Percentiles rank a stretch among this genome's conserved stretches.
Conservation (phyloP, 2,113 vertebrate species). For the Morone chrysops region DNA sequence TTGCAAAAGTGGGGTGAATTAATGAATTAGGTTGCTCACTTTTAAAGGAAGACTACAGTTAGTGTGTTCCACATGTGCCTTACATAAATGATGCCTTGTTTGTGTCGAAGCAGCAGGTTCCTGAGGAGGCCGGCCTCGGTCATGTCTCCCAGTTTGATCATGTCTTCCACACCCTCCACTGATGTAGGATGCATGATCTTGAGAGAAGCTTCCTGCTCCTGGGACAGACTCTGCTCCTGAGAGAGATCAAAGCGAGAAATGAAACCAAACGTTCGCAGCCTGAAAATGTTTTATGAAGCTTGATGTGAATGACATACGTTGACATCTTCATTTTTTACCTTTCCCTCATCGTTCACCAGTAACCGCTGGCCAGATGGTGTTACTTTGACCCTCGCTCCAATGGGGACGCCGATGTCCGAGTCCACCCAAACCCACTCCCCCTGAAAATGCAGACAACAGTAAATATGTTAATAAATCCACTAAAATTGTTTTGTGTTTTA, state of each 20-base stretch:
- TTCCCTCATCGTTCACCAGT: slow-evolving; percentile 92
- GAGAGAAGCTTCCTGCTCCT: slow-evolving; percentile 80
- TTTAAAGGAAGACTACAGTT: background rate
- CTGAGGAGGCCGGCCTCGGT: slow-evolving; percentile 92
- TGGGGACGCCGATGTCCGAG: slow-evolving; percentile 82
- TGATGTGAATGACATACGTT: background rate
- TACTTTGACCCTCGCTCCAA: slow-evolving; percentile 89
- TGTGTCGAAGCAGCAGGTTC: slow-evolving; percentile 92
- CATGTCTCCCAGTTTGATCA: slow-evolving; percentile 93
- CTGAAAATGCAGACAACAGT: slow-evolving; percentile 74
- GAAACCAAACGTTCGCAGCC: fast-evolving
- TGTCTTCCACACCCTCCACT: slow-evolving; percentile 91
- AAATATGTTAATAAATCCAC: background rate
- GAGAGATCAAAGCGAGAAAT: background rate
- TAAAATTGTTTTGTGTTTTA: background rate
- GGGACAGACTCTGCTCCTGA: slow-evolving; percentile 87
- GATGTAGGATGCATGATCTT: slow-evolving; percentile 91
- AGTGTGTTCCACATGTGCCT: slow-evolving; percentile 57
- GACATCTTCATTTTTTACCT: slow-evolving; percentile 80
- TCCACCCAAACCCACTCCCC: slow-evolving; percentile 95
- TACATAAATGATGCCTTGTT: slow-evolving; percentile 91
- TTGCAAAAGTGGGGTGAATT: too few species aligned
- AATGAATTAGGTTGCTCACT: too few species aligned
- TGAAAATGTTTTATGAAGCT: background rate
- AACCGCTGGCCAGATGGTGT: slow-evolving; percentile 83